Percentiles rank a stretch among this genome's conserved stretches.
These are phyloP conservation scores for Chiroxiphia lanceolata DNA, from an alignment of 2,797 vertebrate species.

Conservation along the genomic window DNA sequence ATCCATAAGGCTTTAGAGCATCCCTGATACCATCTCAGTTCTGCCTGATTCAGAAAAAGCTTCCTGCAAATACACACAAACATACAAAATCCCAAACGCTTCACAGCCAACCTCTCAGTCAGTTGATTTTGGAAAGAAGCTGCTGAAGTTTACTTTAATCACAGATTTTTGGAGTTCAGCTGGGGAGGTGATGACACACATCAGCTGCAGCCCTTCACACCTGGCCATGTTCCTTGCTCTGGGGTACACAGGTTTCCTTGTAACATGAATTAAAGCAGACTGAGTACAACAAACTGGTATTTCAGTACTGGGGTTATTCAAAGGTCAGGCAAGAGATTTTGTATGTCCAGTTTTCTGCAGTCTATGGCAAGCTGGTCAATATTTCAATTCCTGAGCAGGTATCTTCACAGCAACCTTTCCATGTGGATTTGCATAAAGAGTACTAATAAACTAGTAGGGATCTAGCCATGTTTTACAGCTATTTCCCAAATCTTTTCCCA, in stretches of 20 bases:
- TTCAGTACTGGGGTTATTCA: conserved; percentile 50
- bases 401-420: background rate
- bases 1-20: background rate
- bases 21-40: background rate
- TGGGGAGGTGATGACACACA: background rate
- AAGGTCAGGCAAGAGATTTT: conserved; percentile 61
- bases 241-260: background rate
- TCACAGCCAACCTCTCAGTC: background rate
- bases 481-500: background rate
- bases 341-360: background rate
- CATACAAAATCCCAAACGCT: background rate
- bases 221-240: background rate
- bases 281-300: conserved; percentile 48
- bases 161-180: background rate
- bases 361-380: background rate
- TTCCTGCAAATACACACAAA: background rate
- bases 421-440: background rate
- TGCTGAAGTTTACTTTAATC: background rate
- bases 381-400: background rate
- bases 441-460: background rate
- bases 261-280: conserved; percentile 44
- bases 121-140: background rate
- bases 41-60: background rate
- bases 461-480: background rate
- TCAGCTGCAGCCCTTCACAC: conserved; percentile 30